These are phyloP conservation scores for Eulemur albifrons DNA, from an alignment of 2,797 vertebrate genomes.

Conservation along the genomic window DNA sequence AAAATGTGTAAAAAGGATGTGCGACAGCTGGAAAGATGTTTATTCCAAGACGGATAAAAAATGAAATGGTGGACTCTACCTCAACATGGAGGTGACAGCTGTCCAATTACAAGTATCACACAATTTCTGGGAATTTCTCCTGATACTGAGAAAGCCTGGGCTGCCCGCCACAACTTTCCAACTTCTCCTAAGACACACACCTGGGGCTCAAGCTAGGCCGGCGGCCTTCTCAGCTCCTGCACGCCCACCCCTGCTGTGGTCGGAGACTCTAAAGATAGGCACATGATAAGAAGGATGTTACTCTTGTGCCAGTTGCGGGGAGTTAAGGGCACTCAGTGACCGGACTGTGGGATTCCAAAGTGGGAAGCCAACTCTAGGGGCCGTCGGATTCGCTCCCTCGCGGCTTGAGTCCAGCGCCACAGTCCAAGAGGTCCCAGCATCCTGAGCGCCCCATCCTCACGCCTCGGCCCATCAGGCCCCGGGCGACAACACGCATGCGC, in stretches of 20 bases:
- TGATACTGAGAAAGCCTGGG: background rate
- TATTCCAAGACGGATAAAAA: background rate
- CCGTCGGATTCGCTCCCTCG: accelerated
- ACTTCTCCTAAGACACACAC: background rate
- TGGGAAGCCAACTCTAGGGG: no score
- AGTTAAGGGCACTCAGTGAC: background rate
- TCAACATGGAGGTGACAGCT: background rate
- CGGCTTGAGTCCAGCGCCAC: background rate
- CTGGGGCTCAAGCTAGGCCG: background rate
- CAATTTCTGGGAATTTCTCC: background rate
- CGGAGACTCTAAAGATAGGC: background rate
- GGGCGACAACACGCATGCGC: background rate
- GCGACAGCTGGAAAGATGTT: background rate
- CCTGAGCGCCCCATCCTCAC: background rate
- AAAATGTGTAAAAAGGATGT: background rate
- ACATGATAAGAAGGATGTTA: background rate
- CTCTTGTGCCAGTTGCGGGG: background rate
- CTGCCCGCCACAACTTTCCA: accelerated
- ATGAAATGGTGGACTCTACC: background rate
- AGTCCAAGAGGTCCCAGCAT: accelerated
- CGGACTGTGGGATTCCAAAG: background rate
- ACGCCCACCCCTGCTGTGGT: background rate
- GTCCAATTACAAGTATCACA: background rate
- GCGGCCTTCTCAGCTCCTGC: background rate
- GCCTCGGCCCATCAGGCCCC: background rate